Evolutionary conservation across 2,888 invertebrate genomes (phyloP).

Genomic region (Trachelus iudaicus): DNA sequence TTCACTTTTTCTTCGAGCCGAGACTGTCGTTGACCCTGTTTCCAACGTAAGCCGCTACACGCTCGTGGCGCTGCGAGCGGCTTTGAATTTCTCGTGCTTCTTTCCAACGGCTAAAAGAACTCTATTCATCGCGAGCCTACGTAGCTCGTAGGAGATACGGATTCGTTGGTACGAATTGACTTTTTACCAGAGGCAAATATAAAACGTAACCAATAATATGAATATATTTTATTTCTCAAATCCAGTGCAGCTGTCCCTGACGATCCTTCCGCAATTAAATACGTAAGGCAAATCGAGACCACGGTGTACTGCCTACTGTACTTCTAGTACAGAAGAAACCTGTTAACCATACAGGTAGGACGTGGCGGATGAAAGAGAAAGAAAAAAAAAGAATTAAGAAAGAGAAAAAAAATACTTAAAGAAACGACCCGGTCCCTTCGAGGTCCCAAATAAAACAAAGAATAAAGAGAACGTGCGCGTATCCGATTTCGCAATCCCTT

Average conservation of each 20-base stretch:
- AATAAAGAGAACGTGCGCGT: slow-evolving; percentile 28
- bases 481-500: slow-evolving; percentile 33
- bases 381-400: not conserved
- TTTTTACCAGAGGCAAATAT: not conserved
- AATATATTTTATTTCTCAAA: not conserved
- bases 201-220: not conserved
- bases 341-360: not conserved
- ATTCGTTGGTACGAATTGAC: not conserved
- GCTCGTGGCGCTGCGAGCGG: not conserved
- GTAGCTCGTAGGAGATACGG: not conserved
- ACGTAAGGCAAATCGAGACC: not conserved
- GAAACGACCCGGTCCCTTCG: not conserved
- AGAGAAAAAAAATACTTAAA: not conserved
- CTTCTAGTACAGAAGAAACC: not conserved
- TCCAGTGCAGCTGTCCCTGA: not conserved
- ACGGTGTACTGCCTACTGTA: not conserved
- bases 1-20: not conserved
- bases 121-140: not conserved
- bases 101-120: not conserved
- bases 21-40: not conserved
- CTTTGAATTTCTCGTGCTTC: not conserved
- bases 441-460: not conserved
- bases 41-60: not conserved
- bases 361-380: not conserved
- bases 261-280: not conserved